Percentiles rank a stretch among this genome's conserved stretches.
Evolutionary conservation across 2,797 vertebrate genomes (phyloP).

Genomic region (Thaleichthys pacificus): DNA sequence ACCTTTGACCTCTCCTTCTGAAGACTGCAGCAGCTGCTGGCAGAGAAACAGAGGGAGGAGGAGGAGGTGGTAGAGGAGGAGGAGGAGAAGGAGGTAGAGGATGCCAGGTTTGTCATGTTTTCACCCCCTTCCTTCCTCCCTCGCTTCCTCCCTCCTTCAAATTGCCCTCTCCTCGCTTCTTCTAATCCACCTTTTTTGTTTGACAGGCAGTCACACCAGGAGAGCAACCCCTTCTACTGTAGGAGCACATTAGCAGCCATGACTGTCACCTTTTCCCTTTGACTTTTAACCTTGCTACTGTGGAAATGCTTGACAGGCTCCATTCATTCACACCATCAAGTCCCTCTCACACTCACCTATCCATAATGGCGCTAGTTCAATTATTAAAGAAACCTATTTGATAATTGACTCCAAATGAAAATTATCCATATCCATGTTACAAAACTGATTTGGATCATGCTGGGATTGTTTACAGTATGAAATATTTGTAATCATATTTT

Average conservation of each 20-base stretch:
- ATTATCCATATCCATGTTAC: background rate
- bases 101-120: constrained; percentile 91
- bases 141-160: constrained; percentile 42
- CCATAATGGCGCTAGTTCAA: background rate
- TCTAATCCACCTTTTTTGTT: constrained; percentile 60
- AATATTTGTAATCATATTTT: background rate
- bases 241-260: constrained; percentile 21
- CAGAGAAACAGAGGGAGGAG: constrained; percentile 89
- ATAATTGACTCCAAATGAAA: background rate
- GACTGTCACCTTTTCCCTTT: background rate
- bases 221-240: constrained; percentile 43
- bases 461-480: background rate
- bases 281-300: background rate
- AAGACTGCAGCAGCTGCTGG: constrained; percentile 96
- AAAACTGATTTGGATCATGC: background rate
- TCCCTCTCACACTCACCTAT: background rate
- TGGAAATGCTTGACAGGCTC: background rate
- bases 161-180: constrained; percentile 43
- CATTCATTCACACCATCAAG: background rate
- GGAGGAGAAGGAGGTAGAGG: constrained; percentile 84
- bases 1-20: constrained; percentile 84
- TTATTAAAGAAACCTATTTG: background rate
- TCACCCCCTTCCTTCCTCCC: constrained; percentile 50
- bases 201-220: constrained; percentile 68
- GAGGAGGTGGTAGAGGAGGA: constrained; percentile 59